Base-by-base conservation (phyloP, 2,113 vertebrate species). In the Apteryx mantelli region DNA sequence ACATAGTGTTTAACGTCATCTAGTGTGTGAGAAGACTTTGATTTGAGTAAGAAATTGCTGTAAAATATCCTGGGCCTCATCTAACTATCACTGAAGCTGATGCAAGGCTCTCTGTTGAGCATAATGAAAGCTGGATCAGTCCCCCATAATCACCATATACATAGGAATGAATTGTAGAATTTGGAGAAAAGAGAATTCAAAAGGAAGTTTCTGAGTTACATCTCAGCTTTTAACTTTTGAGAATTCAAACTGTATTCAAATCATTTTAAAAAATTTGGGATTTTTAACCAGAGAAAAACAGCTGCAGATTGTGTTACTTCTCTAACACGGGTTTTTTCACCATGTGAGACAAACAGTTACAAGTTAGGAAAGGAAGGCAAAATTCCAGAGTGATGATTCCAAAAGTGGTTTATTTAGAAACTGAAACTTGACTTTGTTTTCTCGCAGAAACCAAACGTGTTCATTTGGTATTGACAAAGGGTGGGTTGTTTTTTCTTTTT, bases 381-480 rank as follows among this genome's bases (percentile, higher is more conserved):
- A 88, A 86, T 94, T 94, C 84, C 87, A 88, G 32, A 77, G 16
- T 30, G 71, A 75, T 8, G 13, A 95, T 58, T 92, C 56, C 9
- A 32, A 25, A 86, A 88, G 58, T 26, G 2, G 22, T 91, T 93
- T 96, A 85, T 94, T 95, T 95, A 81, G 83, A 94, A 90, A 96
- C 8, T 78, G 73, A 79, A 95, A 60, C 44, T 66, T 80, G 79
- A n/a, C 64, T 92, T 88, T 92, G 50, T 89, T 91, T 92, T 93
- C 84, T 70, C 77, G 71, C 55, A 96, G 89, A 94, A 95, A 77
- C 24, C 30, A 80, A 95, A 90, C 74, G 66, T 86, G 73, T 93
- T 96, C 25, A 75, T 93, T 95, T 95, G 60, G 20, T 94, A 64
- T 96, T 95, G 94, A 95, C 93, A 89, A 95, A 95, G 93, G 91